Percentiles rank a stretch among this genome's conserved stretches.
Conservation (phyloP, 2,888 invertebrate species). For the Xestia rhomboidea region DNA sequence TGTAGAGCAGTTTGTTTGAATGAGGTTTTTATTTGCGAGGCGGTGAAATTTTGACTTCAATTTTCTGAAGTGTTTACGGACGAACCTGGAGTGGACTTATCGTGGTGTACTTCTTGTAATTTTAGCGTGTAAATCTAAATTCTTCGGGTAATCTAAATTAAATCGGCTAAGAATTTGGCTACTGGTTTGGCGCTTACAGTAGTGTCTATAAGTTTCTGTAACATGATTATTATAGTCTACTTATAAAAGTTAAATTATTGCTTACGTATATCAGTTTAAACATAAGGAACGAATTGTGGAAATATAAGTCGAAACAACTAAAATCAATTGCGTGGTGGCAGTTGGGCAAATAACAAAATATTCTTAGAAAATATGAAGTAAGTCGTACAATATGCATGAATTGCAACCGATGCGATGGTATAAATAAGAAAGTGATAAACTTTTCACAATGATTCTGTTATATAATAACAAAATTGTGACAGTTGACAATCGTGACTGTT, state of each 20-base stretch:
- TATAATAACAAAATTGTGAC: slow-evolving; percentile 18
- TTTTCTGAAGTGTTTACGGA: background rate
- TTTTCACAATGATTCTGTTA: slow-evolving; percentile 19
- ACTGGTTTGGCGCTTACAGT: background rate
- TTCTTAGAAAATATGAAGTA: background rate
- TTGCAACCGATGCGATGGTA: slow-evolving; percentile 41
- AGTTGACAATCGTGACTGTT: slow-evolving; percentile 24
- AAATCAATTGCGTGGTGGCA: background rate
- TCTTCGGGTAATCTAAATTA: background rate
- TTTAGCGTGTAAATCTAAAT: too few relatives aligned
- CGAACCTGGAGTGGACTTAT: background rate
- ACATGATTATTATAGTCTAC: background rate
- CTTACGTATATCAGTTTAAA: background rate
- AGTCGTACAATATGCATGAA: slow-evolving; percentile 27
- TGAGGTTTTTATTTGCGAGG: slow-evolving; percentile 23
- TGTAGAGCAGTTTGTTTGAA: slow-evolving; percentile 21
- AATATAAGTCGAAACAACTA: background rate
- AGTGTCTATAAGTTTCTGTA: background rate
- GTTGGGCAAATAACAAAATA: background rate
- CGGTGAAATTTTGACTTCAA: background rate
- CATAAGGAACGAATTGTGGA: background rate
- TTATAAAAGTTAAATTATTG: background rate
- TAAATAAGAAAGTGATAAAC: slow-evolving; percentile 3
- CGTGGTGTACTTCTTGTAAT: background rate
- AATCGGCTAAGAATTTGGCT: background rate